Base-by-base conservation (phyloP, 2,888 invertebrate genomes). In the Panorpa germanica region DNA sequence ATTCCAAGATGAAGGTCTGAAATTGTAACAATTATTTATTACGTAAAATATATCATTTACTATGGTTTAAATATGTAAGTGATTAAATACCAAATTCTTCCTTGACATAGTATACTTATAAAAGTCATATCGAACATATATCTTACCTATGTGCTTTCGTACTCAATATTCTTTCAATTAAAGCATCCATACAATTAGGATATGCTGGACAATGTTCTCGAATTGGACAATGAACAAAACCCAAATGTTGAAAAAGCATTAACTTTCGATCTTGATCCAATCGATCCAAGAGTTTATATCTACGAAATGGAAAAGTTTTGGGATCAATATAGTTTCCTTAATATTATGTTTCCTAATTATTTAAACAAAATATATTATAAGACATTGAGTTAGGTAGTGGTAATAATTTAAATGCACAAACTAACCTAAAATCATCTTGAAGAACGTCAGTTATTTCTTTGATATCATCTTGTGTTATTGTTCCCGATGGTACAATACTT, bases 201-300 rank as follows among this genome's bases (percentile, higher is more conserved):
- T 71, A 81, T 25, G 88, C 83, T 9, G 90, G 90, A 49, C 95
- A 95, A 50, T 91, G 86, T 52, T 91, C 91, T 31, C 82, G 62
- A 52, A 88, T 83, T 9, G 93, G 91, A 51, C 85, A 86, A 57
- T 93, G 90, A 32, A 93, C 81, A 55, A 95, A 95, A 34, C 91
- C 90, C 24, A 93, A 60, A 54, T 93, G 93, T 52, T 91, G 90
- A 45, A 91, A 82, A 35, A 96, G 61, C 72, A 95, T 83, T 40
- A 91, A 62, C 52, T 90, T 86, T 37, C 96, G 63, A 48, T 95
- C 91, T 54, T 91, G 90, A 57, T 91, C 90, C 52, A 95, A 65
- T 32, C 88, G 70, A 54, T 90, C 86, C 47, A 96, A 61, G 53
- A 86, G 77, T 56, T 90, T 88, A 57, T 90, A 95, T 55, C 90